Percentiles rank a stretch among this genome's conserved stretches.
These are phyloP conservation scores for Folsomia candida DNA, from an alignment of 2,888 invertebrate genomes.

Conservation along the genomic window DNA sequence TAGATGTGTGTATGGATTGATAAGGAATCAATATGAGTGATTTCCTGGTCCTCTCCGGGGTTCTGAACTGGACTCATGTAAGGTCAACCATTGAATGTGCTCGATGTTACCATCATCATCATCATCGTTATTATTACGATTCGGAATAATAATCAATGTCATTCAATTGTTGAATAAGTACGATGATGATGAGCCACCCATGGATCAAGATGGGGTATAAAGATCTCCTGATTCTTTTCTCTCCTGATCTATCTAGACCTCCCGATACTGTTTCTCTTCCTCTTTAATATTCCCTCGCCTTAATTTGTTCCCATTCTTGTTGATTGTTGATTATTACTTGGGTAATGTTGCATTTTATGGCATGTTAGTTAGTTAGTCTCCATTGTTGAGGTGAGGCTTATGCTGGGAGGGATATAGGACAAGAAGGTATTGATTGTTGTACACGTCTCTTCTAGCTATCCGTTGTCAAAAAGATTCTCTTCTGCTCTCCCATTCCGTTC, in stretches of 20 bases:
- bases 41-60: too few species aligned
- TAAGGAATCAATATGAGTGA: too few species aligned
- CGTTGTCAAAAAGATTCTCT: too few species aligned
- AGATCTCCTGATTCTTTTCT: background rate
- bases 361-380: background rate
- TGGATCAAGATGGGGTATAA: background rate
- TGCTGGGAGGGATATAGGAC: background rate
- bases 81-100: too few species aligned
- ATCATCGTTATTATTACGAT: background rate
- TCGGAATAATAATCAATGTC: background rate
- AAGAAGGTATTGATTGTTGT: background rate
- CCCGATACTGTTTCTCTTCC: too few species aligned
- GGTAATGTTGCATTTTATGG: background rate
- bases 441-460: background rate
- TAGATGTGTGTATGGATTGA: too few species aligned
- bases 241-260: background rate
- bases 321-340: slow-evolving; percentile 5
- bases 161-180: background rate
- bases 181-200: background rate
- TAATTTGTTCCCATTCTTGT: slow-evolving; percentile 5
- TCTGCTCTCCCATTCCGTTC: background rate
- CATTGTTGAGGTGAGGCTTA: background rate
- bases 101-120: too few species aligned
- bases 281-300: background rate
- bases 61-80: too few species aligned